A percentile compares a stretch with the other conserved stretches of the same genome.
Evolutionary conservation across 2,113 vertebrate genomes (phyloP).

Genomic region (Rhinoptilus africanus): DNA sequence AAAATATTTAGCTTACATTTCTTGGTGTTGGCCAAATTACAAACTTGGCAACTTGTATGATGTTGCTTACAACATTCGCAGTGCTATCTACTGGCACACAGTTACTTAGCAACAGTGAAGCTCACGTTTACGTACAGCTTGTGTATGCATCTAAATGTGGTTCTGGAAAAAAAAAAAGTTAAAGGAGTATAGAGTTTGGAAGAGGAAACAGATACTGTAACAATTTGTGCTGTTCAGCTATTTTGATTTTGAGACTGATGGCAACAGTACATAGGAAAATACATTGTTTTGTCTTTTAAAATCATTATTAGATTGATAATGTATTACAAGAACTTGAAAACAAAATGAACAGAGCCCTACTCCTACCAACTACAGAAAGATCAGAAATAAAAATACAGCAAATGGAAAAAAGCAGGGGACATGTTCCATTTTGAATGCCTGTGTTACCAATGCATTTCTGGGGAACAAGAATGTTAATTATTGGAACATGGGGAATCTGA

Average conservation of each 20-base stretch:
- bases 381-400: background rate
- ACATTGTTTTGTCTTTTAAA: background rate
- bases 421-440: rapidly evolving
- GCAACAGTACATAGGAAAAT: background rate
- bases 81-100: background rate
- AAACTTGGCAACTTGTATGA: constrained; percentile 13
- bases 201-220: constrained; percentile 42
- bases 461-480: background rate
- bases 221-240: background rate
- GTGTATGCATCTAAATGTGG: constrained; percentile 68
- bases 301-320: background rate
- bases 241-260: constrained; percentile 6
- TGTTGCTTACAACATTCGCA: constrained; percentile 5
- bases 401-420: background rate
- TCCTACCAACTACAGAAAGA: background rate
- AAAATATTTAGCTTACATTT: background rate
- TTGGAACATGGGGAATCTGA: background rate
- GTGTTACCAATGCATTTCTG: background rate
- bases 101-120: constrained; percentile 67
- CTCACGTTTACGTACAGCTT: constrained; percentile 46
- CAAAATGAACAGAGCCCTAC: background rate
- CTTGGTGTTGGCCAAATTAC: background rate
- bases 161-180: constrained; percentile 8
- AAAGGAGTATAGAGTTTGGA: constrained; percentile 51
- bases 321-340: background rate